Base-by-base conservation (phyloP, 2,888 invertebrate genomes). In the Cataglyphis altisquamis region DNA sequence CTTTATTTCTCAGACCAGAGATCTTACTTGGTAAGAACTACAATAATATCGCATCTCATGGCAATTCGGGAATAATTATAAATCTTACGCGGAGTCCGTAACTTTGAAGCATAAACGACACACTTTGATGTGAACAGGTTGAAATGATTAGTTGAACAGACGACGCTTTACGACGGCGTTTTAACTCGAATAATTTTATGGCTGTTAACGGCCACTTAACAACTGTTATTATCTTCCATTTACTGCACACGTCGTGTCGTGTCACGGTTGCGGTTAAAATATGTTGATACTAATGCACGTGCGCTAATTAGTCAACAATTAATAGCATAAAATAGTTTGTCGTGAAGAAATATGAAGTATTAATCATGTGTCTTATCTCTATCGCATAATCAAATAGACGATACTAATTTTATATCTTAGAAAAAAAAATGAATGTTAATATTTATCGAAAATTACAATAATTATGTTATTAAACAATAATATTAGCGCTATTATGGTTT, bases 101-200 rank as follows among this genome's bases (percentile, higher is more conserved):
- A 78, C 57, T 60, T 60, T 21, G 3, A 70, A 78, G 21, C 55
- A 52, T 57, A 67, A 68, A 78, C 12, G 70, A 70, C 60, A 57
- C 70, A 39, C 41, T 68, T 55, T 68, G 39, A 68, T 68, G 48
- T 57, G 48, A 60, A 21, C 60, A 70, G 60, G 45, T 78, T 78
- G 32, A 80, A 70, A 62, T 70, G 70, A 78, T 78, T 78, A 78
- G 70, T 78, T 70, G 70, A 70, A 70, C 32, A 21, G 55, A 55
- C 32, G 29, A 80, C 41, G 57, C 45, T 82, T 82, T 82, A 82
- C 77, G 77, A 66, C 45, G 57, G 66, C 77, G 66, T 82, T 82
- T 82, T 64, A 82, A 66, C 75, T 82, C 21, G 63, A 75, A 74
- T 77, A 82, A 75, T 82, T 82, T 82, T 75, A 75, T 75, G 75